Conservation (phyloP, 2,888 invertebrate genomes). For the Nebria salina region DNA sequence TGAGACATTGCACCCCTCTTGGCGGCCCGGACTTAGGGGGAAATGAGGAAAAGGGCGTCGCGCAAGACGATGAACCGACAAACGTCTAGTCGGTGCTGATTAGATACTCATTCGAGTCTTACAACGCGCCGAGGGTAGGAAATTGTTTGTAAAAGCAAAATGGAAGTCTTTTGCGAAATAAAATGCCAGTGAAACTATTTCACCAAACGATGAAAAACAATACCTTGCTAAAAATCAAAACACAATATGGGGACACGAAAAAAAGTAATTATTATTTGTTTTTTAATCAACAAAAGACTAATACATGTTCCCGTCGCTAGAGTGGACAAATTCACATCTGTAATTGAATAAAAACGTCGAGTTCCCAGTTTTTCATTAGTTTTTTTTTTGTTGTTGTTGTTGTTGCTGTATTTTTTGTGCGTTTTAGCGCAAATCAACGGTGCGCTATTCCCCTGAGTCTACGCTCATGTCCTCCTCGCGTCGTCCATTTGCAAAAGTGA, state of each 20-base stretch:
- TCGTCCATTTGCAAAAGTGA: constrained; percentile 1
- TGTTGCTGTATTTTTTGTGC: neutral
- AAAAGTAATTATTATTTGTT: constrained; percentile 39
- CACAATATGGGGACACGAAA: constrained; percentile 7
- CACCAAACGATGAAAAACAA: neutral
- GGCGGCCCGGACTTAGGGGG: neutral
- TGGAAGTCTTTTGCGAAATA: too few species aligned
- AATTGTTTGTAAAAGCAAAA: too few species aligned
- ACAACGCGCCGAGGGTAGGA: neutral
- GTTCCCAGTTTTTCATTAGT: neutral
- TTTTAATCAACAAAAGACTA: constrained; percentile 33
- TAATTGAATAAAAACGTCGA: constrained; percentile 38
- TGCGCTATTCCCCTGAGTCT: neutral
- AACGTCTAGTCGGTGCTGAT: constrained; percentile 11
- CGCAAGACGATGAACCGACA: constrained; percentile 13
- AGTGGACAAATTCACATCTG: constrained; percentile 39
- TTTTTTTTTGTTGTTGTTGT: neutral
- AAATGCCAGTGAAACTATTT: too few species aligned
- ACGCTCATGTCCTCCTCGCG: neutral
- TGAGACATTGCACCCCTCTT: constrained; percentile 2
- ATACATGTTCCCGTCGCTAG: constrained; percentile 26
- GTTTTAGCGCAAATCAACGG: neutral
- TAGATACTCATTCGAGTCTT: neutral
- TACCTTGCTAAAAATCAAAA: neutral
- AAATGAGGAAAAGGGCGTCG: constrained; percentile 5